Evolutionary conservation across 2,888 invertebrate species (phyloP).

Genomic region (Diplolepis rosae): DNA sequence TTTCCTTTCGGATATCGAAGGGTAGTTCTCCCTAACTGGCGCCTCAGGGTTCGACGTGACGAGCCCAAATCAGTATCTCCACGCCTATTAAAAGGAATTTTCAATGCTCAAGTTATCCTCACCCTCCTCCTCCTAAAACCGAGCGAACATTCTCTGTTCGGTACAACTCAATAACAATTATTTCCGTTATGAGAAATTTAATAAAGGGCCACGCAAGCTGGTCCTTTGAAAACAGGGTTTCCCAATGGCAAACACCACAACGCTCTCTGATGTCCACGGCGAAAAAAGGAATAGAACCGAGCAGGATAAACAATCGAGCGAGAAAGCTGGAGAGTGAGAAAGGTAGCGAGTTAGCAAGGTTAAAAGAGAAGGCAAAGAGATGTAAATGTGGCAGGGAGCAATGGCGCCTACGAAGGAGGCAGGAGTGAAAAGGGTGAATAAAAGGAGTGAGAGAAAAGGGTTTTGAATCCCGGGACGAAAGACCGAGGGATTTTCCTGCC

Average conservation of each 20-base stretch:
- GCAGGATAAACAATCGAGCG: background rate
- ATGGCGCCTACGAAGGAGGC: background rate
- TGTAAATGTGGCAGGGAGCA: slow-evolving; percentile 7
- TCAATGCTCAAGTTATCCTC: background rate
- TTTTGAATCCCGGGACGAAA: background rate
- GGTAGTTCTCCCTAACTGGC: slow-evolving; percentile 8
- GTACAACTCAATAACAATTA: slow-evolving; percentile 66
- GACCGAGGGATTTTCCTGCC: background rate
- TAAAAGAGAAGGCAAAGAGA: background rate
- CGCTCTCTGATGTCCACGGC: background rate
- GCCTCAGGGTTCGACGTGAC: slow-evolving; percentile 25
- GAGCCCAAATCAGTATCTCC: background rate
- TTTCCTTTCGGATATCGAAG: slow-evolving; percentile 2
- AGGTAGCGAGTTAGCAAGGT: no score
- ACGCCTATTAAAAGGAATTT: slow-evolving; percentile 24
- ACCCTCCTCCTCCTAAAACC: slow-evolving; percentile 33
- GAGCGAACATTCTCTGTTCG: slow-evolving; percentile 37
- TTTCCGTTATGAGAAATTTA: slow-evolving; percentile 71
- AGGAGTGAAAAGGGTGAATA: background rate
- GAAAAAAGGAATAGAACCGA: background rate
- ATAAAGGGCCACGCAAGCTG: slow-evolving; percentile 55
- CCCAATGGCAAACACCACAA: slow-evolving; percentile 2
- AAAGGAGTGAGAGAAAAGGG: background rate
- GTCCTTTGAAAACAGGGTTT: background rate
- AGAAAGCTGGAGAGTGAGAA: background rate